phyloP scores from a whole-genome alignment of 2,113 vertebrate species.

The Indicator indicator region DNA sequence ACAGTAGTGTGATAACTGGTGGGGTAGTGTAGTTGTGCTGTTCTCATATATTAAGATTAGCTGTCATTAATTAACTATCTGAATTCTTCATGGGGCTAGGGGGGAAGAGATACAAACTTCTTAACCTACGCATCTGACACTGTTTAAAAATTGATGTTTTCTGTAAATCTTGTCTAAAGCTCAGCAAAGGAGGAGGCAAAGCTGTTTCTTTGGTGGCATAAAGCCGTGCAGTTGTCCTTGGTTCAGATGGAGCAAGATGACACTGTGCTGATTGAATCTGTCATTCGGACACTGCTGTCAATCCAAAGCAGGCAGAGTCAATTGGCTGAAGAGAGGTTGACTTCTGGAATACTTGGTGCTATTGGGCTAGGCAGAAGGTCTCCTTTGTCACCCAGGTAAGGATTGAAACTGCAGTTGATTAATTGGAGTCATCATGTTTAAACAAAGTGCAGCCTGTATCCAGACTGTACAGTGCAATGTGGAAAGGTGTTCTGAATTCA shows the following conservation, averaged over 20 bases:
- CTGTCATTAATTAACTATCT: background rate
- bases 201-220: slow-evolving; percentile 98
- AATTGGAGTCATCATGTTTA: fast-evolving
- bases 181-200: slow-evolving; percentile 90
- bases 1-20: background rate
- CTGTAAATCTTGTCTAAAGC: slow-evolving; percentile 62
- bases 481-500: background rate
- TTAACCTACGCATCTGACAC: background rate
- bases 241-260: slow-evolving; percentile 86
- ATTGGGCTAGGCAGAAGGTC: slow-evolving; percentile 93
- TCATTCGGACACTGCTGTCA: slow-evolving; percentile 77
- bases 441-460: background rate
- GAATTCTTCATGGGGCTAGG: background rate
- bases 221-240: slow-evolving; percentile 86
- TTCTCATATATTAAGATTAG: background rate
- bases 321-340: slow-evolving; percentile 89
- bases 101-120: background rate
- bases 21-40: background rate
- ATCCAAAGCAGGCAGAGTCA: slow-evolving; percentile 85
- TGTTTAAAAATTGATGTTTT: background rate
- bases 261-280: slow-evolving; percentile 53
- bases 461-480: background rate
- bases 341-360: slow-evolving; percentile 90
- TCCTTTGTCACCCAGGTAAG: slow-evolving; percentile 90
- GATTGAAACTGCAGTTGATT: background rate